Evolutionary conservation across 2,113 vertebrate species (phyloP).

Genomic region (Grus americana): DNA sequence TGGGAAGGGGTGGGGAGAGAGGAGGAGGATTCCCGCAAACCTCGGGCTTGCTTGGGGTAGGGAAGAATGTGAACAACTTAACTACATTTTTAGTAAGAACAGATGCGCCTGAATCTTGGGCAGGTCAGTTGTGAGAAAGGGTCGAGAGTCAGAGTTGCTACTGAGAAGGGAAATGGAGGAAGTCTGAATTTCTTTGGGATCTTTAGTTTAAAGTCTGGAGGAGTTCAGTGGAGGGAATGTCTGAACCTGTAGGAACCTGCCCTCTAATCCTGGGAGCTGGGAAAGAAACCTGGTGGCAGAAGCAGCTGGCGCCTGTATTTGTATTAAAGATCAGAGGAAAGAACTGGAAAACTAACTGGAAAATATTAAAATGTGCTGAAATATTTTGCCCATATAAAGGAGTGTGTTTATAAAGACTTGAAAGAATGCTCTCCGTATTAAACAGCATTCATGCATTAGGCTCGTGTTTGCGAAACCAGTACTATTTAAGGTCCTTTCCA

Average conservation of each 20-base stretch:
- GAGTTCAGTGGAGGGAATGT: background rate
- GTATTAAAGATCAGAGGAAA: background rate
- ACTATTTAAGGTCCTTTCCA: background rate
- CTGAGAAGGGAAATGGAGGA: background rate
- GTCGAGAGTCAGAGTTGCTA: rapidly evolving
- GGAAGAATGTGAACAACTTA: background rate
- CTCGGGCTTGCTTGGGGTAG: background rate
- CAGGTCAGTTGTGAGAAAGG: background rate
- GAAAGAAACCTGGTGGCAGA: background rate
- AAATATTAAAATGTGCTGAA: background rate
- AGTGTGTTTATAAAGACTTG: background rate
- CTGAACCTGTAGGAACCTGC: background rate
- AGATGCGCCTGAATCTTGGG: background rate
- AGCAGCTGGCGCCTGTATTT: background rate
- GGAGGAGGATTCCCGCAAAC: background rate
- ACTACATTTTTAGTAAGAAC: background rate
- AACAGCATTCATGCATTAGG: background rate
- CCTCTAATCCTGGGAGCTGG: background rate
- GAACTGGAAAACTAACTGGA: constrained; percentile 1
- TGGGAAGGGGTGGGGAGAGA: background rate
- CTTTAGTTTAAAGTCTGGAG: background rate
- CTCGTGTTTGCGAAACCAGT: background rate
- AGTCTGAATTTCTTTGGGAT: background rate
- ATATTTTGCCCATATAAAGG: background rate
- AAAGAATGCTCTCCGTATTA: background rate